These are phyloP conservation scores for Rhopalosiphum padi DNA, from an alignment of 1,140 invertebrate species.

Conservation along the genomic window DNA sequence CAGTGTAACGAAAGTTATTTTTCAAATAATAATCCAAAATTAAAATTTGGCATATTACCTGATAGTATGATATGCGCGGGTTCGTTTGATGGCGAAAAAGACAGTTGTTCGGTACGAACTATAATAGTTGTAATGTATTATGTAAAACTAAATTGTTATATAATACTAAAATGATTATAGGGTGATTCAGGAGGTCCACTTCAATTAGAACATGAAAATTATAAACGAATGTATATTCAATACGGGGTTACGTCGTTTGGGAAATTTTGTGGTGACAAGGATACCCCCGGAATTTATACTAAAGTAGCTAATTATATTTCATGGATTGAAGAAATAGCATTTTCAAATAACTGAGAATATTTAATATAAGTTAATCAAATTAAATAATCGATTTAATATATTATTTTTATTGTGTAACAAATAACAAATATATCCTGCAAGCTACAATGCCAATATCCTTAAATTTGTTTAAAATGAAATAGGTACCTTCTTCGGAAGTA, in stretches of 20 bases:
- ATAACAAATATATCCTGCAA: no score
- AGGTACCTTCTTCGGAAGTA: no score
- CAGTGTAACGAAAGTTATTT: slow-evolving; percentile 59
- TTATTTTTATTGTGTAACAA: no score
- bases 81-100: not conserved
- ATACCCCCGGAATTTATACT: slow-evolving; percentile 73
- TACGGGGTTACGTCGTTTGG: slow-evolving; percentile 73
- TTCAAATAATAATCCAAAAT: not conserved
- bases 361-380: no score
- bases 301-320: slow-evolving; percentile 71
- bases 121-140: not conserved
- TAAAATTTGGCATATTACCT: not conserved
- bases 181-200: slow-evolving; percentile 73
- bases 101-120: not conserved
- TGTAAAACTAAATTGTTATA: not conserved
- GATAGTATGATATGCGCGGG: slow-evolving; percentile 24
- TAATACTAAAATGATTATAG: slow-evolving; percentile 62
- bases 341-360: slow-evolving; percentile 63
- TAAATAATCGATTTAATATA: no score
- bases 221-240: slow-evolving; percentile 65
- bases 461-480: no score
- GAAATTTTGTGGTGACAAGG: slow-evolving; percentile 66
- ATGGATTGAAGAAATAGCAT: slow-evolving; percentile 71
- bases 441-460: no score
- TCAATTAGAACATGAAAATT: slow-evolving; percentile 64